Evolutionary conservation across 2,113 vertebrate species (phyloP), one percentile per base, ranked within the genome.

Genomic region (Scatophagus argus): DNA sequence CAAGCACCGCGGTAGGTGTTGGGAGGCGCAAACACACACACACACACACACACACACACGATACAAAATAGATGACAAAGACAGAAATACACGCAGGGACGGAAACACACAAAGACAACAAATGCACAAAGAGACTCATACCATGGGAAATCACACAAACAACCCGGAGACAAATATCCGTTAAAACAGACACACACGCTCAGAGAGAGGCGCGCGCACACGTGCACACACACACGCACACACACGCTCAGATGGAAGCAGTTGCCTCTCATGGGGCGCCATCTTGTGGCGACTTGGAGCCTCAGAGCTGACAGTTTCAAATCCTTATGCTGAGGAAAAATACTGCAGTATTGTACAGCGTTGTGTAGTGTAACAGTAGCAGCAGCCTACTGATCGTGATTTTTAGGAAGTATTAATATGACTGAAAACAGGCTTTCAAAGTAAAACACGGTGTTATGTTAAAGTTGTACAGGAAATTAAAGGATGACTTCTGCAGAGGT

Each of bases 1-100:
- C 89, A 91, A 92, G 86, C 89, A 86, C 88, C 76, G 76, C 86
- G 85, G 89, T 91, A 87, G 88, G 87, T 91, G 87, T 94, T 84
- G 87, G 83, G 88, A 90, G 87, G 88, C 83, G 83, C 86, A 72
- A 29, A 75, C 55, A 71, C 51, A 74, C 62, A 51, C 69, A 69
- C 54, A 69, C 44, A 77, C 71, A 71, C 68, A 55, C 64, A 41
- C n/a, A 58, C 29, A 83, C 23, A 73, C 85, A 81, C 74, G 12
- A 70, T 47, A 68, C 55, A 70, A 76, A 78, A 73, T 78, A 75
- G 55, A 82, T 68, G 44, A 86, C 75, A 89, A 72, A 78, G 73
- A 87, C 77, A 54, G 60, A 80, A 59, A 78, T 7, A 74, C 41
- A 65, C 81, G 65, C 59, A 58, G 27, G 43, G 34, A 74, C 34